Evolutionary conservation across 2,113 vertebrate genomes (phyloP).

Genomic region (Theristicus caerulescens): DNA sequence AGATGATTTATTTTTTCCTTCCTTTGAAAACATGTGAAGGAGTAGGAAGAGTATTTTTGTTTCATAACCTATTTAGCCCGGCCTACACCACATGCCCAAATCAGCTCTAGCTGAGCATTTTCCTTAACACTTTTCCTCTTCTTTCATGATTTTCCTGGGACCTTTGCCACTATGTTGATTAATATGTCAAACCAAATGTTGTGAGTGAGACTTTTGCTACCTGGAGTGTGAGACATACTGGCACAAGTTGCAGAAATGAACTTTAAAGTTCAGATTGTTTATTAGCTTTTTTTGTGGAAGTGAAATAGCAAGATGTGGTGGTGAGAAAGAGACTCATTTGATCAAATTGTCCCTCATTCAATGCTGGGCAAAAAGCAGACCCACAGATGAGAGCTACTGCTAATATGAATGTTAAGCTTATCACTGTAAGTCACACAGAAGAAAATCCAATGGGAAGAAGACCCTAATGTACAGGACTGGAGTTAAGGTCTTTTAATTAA

Average conservation of each 20-base stretch:
- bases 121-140: constrained; percentile 21
- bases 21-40: background rate
- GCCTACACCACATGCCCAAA: background rate
- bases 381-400: background rate
- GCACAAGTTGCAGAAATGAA: constrained; percentile 29
- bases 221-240: constrained; percentile 2
- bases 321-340: constrained; percentile 9
- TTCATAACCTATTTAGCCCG: background rate
- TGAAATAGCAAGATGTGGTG: background rate
- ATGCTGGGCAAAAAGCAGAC: constrained; percentile 21
- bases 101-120: background rate
- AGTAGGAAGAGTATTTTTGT: background rate
- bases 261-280: constrained; percentile 42
- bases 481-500: constrained; percentile 78
- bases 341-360: constrained; percentile 28
- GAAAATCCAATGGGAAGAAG: constrained; percentile 61
- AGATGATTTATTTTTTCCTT: background rate
- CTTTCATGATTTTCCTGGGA: constrained; percentile 32
- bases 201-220: constrained; percentile 12
- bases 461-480: constrained; percentile 55
- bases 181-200: constrained; percentile 57
- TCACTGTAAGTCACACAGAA: constrained; percentile 20
- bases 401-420: constrained; percentile 40
- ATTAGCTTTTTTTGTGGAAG: constrained; percentile 23
- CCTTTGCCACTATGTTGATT: constrained; percentile 45